Base-by-base conservation (phyloP, 2,113 vertebrate genomes). In the Carassius gibelio region DNA sequence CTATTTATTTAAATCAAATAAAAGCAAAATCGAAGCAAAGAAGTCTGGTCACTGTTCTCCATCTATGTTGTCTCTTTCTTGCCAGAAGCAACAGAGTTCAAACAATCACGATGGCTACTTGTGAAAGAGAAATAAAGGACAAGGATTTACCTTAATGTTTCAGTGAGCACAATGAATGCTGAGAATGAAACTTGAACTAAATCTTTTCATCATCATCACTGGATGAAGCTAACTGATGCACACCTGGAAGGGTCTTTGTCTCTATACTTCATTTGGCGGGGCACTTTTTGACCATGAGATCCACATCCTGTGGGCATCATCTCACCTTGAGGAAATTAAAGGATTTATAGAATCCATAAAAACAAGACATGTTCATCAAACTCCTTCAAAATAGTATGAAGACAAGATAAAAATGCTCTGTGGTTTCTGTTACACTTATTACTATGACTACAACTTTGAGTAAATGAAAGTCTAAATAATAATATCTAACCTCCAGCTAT, bases 281-380 rank as follows among this genome's bases (percentile, higher is more conserved):
- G 14, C 19, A 15, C 8, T 26, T 59, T 77, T 75, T 2, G 14
- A 79, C 75, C 75, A 57, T 71, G 75, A 79, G 74, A 23, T 52
- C 11, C 84, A 57, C 26, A 52, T 83, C 68, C 81, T 82, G 23
- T 82, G 80, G 64, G 45, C 42, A 68, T 66, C 30, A 78, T 80
- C 48, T 85, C 84, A 80, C 84, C 84, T 85, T 85, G 62, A 76
- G 75, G 23, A 50, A 85, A 79, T 79, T 45, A 71, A 79, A 71
- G 30, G 75, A 85, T 85, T 71, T 66, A 85, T 85, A 62, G 26
- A 26, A 26, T 26, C 76, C 13, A 80, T 13, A 85, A 42, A 71
- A 55, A 71, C 30, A 52, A 78, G 75, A 55, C 64, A 79, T 4
- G 62, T 17, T 79, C 66, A 69, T 85, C 83, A 85, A 66, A 79